These are phyloP conservation scores for Brachionus paranguensis DNA, from an alignment of 1,140 invertebrate species.

Conservation along the genomic window DNA sequence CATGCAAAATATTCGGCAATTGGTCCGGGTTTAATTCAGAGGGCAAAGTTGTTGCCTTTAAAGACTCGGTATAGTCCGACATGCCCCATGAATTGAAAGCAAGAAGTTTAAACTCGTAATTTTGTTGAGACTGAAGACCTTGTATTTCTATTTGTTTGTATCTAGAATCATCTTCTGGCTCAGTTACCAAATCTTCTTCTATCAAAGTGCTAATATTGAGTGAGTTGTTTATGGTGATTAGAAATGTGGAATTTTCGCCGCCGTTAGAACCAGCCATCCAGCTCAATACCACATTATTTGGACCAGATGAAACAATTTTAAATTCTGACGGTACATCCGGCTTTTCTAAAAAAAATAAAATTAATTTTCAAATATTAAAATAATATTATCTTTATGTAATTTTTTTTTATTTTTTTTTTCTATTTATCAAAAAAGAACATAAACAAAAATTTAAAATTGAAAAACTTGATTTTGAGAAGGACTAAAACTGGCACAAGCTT, in stretches of 20 bases:
- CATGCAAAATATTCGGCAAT: constrained; percentile 12
- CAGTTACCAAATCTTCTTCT: not conserved
- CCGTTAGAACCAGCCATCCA: constrained; percentile 23
- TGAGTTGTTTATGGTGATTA: constrained; percentile 7
- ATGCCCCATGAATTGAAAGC: not conserved
- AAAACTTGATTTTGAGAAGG: too few species aligned
- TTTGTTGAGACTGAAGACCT: constrained; percentile 10
- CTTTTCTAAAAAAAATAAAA: not conserved
- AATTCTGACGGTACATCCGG: not conserved
- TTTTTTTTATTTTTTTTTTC: not conserved
- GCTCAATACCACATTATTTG: not conserved
- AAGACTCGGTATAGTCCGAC: not conserved
- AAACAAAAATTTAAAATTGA: too few species aligned
- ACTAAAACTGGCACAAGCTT: too few species aligned
- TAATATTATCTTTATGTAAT: not conserved
- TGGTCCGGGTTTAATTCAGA: not conserved
- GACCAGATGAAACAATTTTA: not conserved
- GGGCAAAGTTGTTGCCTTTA: not conserved
- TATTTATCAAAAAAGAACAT: not conserved
- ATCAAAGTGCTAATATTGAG: constrained; percentile 18
- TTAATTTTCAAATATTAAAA: not conserved
- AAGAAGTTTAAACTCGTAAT: constrained; percentile 3
- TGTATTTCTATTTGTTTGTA: not conserved
- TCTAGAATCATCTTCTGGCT: not conserved
- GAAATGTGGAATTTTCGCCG: constrained; percentile 1